Evolutionary conservation across 2,113 vertebrate genomes (phyloP).

Genomic region (Seriola aureovittata): DNA sequence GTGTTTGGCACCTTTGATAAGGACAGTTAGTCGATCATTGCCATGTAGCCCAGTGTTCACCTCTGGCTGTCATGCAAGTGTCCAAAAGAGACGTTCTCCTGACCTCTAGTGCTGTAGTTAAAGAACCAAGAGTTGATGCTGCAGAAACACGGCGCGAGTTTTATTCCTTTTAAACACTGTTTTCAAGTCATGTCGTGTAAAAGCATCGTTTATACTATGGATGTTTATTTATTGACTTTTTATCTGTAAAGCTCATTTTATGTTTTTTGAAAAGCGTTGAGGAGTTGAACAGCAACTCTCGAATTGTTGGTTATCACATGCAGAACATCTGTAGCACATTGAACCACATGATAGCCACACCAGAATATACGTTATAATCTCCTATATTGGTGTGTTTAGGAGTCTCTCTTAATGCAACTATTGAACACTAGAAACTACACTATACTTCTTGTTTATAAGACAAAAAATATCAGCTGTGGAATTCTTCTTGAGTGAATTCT

Average conservation of each 20-base stretch:
- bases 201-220: neutral
- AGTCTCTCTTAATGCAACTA: neutral
- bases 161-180: neutral
- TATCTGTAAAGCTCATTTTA: neutral
- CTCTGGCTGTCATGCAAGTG: constrained; percentile 36
- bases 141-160: neutral
- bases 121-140: neutral
- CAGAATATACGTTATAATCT: neutral
- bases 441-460: neutral
- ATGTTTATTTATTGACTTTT: neutral
- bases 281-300: neutral
- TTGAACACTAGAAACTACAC: neutral
- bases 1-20: constrained; percentile 82
- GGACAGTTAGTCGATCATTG: constrained; percentile 81
- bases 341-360: constrained; percentile 5
- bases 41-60: constrained; percentile 39
- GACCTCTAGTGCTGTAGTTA: constrained; percentile 54
- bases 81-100: constrained; percentile 27
- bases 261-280: neutral
- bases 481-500: neutral
- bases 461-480: neutral
- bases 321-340: neutral
- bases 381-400: neutral
- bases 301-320: neutral
- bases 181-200: neutral